Evolutionary conservation across 2,888 invertebrate species (phyloP).

Genomic region (Tiliacea aurago): DNA sequence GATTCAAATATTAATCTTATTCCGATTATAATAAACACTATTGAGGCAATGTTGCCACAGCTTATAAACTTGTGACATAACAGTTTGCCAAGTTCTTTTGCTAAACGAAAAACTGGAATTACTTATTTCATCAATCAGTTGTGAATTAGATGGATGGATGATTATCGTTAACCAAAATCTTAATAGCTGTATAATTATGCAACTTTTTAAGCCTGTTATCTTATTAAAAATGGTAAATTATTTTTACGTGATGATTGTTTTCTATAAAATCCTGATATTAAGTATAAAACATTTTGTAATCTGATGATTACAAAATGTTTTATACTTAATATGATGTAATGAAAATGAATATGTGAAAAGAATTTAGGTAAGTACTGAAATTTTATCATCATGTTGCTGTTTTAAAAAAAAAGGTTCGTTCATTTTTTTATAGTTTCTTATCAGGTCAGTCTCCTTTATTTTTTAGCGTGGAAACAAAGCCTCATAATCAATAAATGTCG

Average conservation of each 20-base stretch:
- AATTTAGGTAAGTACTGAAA: neutral
- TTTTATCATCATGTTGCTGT: neutral
- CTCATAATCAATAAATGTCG: conserved; percentile 41
- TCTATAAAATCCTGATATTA: neutral
- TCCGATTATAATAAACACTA: conserved; percentile 15
- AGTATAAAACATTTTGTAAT: neutral
- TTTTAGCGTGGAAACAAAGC: conserved; percentile 13
- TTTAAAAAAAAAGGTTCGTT: too few relatives aligned
- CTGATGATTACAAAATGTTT: too few relatives aligned
- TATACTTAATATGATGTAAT: too few relatives aligned
- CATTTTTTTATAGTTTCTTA: too few relatives aligned
- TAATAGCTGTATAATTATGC: neutral
- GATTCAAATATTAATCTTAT: conserved; percentile 48
- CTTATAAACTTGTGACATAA: neutral
- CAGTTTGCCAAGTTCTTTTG: neutral
- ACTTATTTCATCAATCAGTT: neutral
- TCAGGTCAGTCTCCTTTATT: neutral
- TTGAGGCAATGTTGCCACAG: conserved; percentile 20
- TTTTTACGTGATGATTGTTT: neutral
- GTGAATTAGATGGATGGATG: too few relatives aligned
- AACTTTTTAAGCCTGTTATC: neutral
- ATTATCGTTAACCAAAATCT: neutral
- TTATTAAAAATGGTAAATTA: neutral
- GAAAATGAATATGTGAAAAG: neutral
- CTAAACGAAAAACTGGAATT: neutral